Percentiles rank a stretch among this genome's conserved stretches.
phyloP scores from a whole-genome alignment of 2,113 vertebrate species.

The Epinephelus moara region DNA sequence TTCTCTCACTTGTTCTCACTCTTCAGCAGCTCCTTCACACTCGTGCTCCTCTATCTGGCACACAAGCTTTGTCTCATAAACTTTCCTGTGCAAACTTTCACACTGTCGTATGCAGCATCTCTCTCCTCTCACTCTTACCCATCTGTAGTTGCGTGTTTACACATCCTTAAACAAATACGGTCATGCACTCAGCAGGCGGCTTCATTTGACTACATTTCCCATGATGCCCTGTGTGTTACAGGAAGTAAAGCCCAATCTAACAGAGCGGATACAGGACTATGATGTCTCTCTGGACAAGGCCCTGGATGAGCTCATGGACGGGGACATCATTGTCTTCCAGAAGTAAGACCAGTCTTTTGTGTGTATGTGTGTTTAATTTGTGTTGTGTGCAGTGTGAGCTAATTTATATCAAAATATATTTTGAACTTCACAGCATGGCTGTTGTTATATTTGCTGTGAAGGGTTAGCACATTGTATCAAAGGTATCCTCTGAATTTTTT shows the following conservation, averaged over 20 bases:
- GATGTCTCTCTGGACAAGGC: conserved; percentile 99
- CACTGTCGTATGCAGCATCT: background rate
- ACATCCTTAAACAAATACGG: background rate
- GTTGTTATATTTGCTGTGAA: background rate
- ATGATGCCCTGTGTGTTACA: conserved; percentile 68
- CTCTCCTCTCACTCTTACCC: background rate
- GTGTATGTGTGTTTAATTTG: background rate
- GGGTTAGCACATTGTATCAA: background rate
- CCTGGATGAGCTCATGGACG: conserved; percentile 99
- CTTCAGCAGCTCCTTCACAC: conserved; percentile 1
- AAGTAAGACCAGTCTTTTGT: conserved; percentile 86
- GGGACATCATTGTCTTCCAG: conserved; percentile 99
- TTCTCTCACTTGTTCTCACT: conserved; percentile 22
- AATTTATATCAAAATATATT: background rate
- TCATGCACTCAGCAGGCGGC: background rate
- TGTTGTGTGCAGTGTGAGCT: background rate
- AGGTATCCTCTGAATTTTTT: background rate
- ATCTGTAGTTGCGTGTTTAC: background rate
- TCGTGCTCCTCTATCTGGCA: conserved; percentile 2
- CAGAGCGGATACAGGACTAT: conserved; percentile 99
- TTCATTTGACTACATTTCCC: conserved; percentile 22
- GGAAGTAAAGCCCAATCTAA: conserved; percentile 99
- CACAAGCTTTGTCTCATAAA: background rate
- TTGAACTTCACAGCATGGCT: background rate
- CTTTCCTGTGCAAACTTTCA: conserved; percentile 13